Conservation (phyloP, 2,113 vertebrate species). For the Cricetomys ansorgei region DNA sequence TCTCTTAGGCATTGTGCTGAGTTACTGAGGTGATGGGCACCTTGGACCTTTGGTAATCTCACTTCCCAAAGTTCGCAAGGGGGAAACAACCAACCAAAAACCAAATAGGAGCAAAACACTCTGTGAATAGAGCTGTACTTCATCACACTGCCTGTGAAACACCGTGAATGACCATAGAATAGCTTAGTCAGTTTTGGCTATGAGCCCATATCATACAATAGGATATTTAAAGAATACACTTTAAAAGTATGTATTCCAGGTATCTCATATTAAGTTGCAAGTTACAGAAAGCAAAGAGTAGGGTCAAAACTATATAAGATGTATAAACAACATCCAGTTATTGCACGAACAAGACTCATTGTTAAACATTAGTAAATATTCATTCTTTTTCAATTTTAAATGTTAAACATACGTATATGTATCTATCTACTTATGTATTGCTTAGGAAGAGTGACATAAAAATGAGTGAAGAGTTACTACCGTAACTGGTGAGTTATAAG, state of each 20-base stretch:
- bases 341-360: background rate
- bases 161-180: background rate
- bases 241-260: background rate
- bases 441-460: background rate
- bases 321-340: background rate
- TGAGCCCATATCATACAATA: background rate
- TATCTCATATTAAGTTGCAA: background rate
- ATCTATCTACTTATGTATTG: background rate
- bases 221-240: background rate
- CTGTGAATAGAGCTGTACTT: background rate
- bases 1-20: background rate
- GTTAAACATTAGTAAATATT: constrained; percentile 17
- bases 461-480: background rate
- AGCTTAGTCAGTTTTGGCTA: constrained; percentile 12
- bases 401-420: background rate
- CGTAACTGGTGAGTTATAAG: background rate
- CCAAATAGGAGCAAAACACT: background rate
- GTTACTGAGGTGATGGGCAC: background rate
- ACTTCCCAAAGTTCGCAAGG: background rate
- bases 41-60: background rate
- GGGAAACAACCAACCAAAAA: background rate
- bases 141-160: background rate
- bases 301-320: background rate
- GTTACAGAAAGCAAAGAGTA: background rate
- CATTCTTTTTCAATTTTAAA: background rate